Evolutionary conservation across 2,888 invertebrate genomes (phyloP), one percentile per base, ranked within the genome.

Genomic region (Melanophora roralis): DNA sequence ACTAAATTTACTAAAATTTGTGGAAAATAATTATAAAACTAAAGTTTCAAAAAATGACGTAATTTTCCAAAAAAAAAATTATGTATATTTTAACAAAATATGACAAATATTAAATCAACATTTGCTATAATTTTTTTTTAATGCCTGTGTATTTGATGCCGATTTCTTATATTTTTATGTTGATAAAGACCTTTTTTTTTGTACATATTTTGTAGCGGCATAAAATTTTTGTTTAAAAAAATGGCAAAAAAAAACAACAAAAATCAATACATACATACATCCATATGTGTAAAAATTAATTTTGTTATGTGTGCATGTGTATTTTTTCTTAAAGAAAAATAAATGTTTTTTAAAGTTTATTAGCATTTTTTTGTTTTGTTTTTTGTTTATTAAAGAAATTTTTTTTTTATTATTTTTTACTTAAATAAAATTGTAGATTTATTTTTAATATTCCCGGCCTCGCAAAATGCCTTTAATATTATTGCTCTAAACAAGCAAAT

Each of bases 401-500:
- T 1, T 11, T 36, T 47, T 21, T 9, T 47, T 47, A 45, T 9
- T 19, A 6, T 6, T 27, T n/a, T n/a, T n/a, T 14, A n/a, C n/a
- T 12, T 49, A 7, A 43, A 71, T 71, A 8, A 43, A 64, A 72
- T 53, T 72, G 69, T 84, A 86, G 86, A 85, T 86, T 71, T 88
- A 68, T 86, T 88, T 84, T 80, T 88, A 82, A 81, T 83, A 60
- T 82, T 86, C 78, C 81, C 78, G 68, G 78, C 76, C 12, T 73
- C 77, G 34, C 69, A 80, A 68, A 85, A 84, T 84, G 84, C 88
- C 67, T 89, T 89, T 83, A 87, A 88, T 84, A 87, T 89, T 77
- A 89, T 89, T 80, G 89, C 86, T 64, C 82, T 88, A 81, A 87
- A 90, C 81, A 88, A 89, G 83, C 90, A 90, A 86, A 88, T 89